Base-by-base conservation (phyloP, 2,113 vertebrate genomes). In the Piaya cayana region DNA sequence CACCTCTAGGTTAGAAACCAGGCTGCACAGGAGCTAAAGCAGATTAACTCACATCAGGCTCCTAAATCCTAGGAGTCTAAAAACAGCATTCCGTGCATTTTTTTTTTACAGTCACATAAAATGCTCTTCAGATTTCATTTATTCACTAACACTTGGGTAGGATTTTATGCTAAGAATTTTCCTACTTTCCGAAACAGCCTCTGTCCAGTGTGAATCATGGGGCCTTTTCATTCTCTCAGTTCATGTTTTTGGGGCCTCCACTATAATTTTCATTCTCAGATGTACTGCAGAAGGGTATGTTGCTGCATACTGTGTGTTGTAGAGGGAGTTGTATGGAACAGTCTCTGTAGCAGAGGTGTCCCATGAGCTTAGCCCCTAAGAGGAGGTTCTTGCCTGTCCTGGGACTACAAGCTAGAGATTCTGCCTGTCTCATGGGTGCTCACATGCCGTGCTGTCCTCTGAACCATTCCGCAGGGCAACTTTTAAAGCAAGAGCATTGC, bases 21-120 rank as follows among this genome's bases (percentile, higher is more conserved):
- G 71, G 42, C 30, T n/a, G 45, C 36, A 76, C 25, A 80, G 88
- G 50, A 93, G 50, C 21, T 65, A 49, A 86, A 63, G 72, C 52
- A 84, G 63, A 92, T 82, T 89, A 91, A 91, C n/a, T 72, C 47
- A 70, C 55, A 74, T 26, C 86, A 90, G 71, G 29, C 20, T 94
- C 30, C 43, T 85, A 90, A 90, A 84, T 56, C n/a, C 53, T n/a
- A 29, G 30, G 21, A 86, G 21, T 58, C 86, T 82, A 82, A 93
- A 96, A 93, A n/a, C 60, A 93, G 37, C 74, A 26, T 83, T 56
- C 69, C 47, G 1, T 20, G 9, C 67, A 29, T 81, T 70, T 74
- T 62, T 25, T 92, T 90, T 94, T 82, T 64, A 68, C 27, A 45
- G 58, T 23, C 49, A 42, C 70, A 74, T 72, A 90, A 85, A 96